Conservation (phyloP, 2,797 vertebrate species). For the Pipistrellus pipistrellus region DNA sequence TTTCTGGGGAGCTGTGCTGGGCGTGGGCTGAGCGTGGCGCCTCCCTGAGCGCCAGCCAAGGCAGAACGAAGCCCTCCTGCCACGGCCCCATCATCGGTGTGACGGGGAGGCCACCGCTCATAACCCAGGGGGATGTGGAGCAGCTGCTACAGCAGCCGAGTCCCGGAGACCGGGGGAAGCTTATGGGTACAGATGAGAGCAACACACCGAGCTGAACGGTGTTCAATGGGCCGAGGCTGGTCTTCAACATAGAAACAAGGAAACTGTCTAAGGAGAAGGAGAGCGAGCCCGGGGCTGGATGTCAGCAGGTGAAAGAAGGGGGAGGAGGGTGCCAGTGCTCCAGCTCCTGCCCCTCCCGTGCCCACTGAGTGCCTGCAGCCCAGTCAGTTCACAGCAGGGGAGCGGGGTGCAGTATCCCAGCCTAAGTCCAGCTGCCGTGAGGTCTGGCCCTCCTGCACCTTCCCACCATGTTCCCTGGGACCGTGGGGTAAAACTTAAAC, state of each 20-base stretch:
- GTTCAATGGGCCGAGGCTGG: not conserved
- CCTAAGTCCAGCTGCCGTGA: rapidly evolving
- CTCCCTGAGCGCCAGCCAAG: rapidly evolving
- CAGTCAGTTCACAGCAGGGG: not conserved
- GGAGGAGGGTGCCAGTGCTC: not conserved
- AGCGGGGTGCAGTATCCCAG: not conserved
- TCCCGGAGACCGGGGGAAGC: not conserved
- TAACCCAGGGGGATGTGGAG: not conserved
- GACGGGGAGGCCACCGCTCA: rapidly evolving
- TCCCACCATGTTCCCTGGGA: not conserved
- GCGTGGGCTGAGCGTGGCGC: no score
- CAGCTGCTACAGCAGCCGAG: not conserved
- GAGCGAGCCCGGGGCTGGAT: not conserved
- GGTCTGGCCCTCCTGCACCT: not conserved
- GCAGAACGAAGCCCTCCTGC: not conserved
- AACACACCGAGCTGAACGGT: not conserved
- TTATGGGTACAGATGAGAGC: not conserved
- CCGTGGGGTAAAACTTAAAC: not conserved
- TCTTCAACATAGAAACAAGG: not conserved
- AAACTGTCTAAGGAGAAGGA: not conserved
- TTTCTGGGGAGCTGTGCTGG: not conserved
- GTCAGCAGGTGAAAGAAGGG: not conserved
- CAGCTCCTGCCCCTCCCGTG: not conserved
- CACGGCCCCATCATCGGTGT: not conserved
- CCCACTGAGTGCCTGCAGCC: not conserved